Evolutionary conservation across 2,888 invertebrate species (phyloP).

Genomic region (Drosophila limbata): DNA sequence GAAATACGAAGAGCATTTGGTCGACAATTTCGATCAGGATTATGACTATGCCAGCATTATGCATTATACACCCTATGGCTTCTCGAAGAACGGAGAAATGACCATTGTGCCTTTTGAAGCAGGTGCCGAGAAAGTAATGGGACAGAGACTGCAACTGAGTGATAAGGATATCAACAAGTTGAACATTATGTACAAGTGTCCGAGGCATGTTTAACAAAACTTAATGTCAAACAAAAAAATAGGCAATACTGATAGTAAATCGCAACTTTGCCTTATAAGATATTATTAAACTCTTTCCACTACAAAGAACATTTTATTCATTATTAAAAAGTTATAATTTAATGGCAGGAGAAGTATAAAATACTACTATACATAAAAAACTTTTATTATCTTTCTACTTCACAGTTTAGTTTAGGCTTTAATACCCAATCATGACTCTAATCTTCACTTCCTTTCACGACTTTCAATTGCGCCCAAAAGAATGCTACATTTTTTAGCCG

Average conservation of each 20-base stretch:
- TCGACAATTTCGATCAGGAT: constrained; percentile 88
- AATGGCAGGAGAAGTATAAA: no score
- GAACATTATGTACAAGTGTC: constrained; percentile 62
- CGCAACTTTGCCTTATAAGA: background rate
- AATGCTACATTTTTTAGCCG: constrained; percentile 15
- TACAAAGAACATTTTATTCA: no score
- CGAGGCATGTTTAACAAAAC: constrained; percentile 10
- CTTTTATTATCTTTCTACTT: no score
- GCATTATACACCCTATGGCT: constrained; percentile 91
- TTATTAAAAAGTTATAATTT: no score
- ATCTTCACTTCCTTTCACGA: no score
- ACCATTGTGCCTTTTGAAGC: constrained; percentile 87
- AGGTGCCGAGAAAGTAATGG: constrained; percentile 55
- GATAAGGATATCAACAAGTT: constrained; percentile 58
- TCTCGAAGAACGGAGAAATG: constrained; percentile 89
- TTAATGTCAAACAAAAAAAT: background rate
- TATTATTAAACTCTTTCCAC: background rate
- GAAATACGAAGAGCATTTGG: constrained; percentile 87
- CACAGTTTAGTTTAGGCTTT: no score
- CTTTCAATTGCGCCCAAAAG: constrained; percentile 30
- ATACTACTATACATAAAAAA: no score
- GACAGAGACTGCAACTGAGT: constrained; percentile 50
- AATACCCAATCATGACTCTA: background rate
- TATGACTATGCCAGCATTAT: constrained; percentile 92
- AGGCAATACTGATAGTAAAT: background rate